A percentile compares a stretch with the other conserved stretches of the same genome.
Evolutionary conservation across 2,797 vertebrate species (phyloP).

Genomic region (Sus cebifrons): DNA sequence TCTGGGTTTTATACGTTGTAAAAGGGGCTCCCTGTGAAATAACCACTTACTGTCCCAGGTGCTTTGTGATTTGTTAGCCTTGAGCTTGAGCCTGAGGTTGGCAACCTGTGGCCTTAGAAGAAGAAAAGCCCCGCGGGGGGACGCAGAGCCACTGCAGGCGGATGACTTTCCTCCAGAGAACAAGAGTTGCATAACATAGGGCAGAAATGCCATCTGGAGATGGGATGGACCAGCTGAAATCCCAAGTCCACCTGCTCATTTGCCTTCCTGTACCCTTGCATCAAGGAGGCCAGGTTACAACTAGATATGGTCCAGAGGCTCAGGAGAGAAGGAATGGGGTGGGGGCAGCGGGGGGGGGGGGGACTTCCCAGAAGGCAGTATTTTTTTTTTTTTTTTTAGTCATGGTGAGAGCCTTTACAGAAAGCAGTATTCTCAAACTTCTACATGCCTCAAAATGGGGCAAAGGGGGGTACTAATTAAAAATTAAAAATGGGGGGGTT

Average conservation of each 20-base stretch:
- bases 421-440: not conserved
- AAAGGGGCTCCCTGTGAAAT: conserved; percentile 35
- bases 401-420: no score
- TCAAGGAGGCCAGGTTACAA: not conserved
- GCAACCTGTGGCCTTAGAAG: not conserved
- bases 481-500: not conserved
- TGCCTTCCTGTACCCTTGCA: not conserved
- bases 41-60: conserved; percentile 14
- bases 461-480: not conserved
- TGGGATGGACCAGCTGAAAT: rapidly evolving
- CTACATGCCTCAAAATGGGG: no score
- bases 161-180: not conserved
- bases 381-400: not conserved
- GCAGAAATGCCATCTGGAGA: rapidly evolving
- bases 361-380: not conserved
- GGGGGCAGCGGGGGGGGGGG: no score
- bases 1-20: not conserved
- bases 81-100: not conserved
- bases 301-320: not conserved
- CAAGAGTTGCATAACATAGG: rapidly evolving
- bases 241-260: not conserved
- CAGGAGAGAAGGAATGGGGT: not conserved
- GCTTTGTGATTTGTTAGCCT: not conserved
- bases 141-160: not conserved
- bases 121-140: not conserved